Evolutionary conservation across 2,797 vertebrate species (phyloP), one percentile per base, ranked within the genome.

Genomic region (Sebastolobus altivelis): DNA sequence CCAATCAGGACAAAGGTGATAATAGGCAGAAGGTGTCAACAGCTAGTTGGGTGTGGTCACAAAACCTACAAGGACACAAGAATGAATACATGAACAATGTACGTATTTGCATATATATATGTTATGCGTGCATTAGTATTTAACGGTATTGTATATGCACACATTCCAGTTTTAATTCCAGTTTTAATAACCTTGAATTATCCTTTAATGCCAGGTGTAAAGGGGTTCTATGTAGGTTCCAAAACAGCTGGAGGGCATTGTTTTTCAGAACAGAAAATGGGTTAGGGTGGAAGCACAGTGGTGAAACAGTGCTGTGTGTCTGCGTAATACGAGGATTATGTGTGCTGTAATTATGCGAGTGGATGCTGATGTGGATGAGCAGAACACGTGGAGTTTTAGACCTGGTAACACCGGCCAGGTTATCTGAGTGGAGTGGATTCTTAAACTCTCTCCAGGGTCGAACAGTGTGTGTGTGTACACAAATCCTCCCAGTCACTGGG

Each of bases 351-450:
- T 80, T 31, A 76, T 71, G 10, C 62, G 25, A 63, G 63, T 25
- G 77, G 49, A 82, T 52, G 59, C 71, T 72, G 31, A 61, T 38
- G 63, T 29, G 59, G 31, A 61, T 67, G 62, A 81, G 33, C 11
- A 0, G 27, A 43, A 37, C 70, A 56, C 2, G 12, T 72, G 5
- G 46, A 49, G 9, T 59, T 73, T 68, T 3, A 31, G 66, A 61
- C 43, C 67, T 38, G 29, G 65, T 31, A 68, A 40, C 66, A 46
- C n/a, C 37, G 38, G 56, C 68, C 2, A 27, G 46, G 68, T 86
- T 73, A 73, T 82, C 65, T 62, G 43, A 79, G 54, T 56, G 55
- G 31, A 80, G 69, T 5, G 12, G 52, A 78, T 83, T 78, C 27
- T 88, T 77, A 66, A 76, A 83, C 65, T 58, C 60, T 58, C 52